Evolutionary conservation across 2,888 invertebrate species (phyloP).

Genomic region (Sepioteuthis lessoniana): DNA sequence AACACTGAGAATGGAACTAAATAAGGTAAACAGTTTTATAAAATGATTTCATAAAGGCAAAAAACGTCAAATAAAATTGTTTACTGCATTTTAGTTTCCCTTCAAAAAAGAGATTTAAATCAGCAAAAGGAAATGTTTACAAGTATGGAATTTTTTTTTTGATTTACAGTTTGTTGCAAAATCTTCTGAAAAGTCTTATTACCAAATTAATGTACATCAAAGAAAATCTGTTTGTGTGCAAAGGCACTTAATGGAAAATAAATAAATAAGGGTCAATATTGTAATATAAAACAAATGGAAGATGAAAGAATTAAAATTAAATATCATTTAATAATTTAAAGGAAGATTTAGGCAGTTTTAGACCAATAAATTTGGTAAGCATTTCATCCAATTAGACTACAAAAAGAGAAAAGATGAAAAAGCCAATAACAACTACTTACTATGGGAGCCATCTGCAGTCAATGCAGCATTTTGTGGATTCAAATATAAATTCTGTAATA

Average conservation of each 20-base stretch:
- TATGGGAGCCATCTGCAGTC: constrained; percentile 92
- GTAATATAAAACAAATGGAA: no score
- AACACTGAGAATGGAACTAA: neutral
- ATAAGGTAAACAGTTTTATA: neutral
- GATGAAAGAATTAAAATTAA: no score
- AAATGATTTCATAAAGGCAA: neutral
- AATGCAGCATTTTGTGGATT: constrained; percentile 99
- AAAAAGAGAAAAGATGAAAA: neutral
- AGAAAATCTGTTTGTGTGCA: no score
- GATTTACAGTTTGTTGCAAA: no score
- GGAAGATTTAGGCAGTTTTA: no score
- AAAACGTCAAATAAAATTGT: neutral
- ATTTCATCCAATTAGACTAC: neutral
- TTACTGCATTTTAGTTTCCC: neutral
- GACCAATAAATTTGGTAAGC: neutral
- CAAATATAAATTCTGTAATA: constrained; percentile 97
- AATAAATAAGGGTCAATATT: no score
- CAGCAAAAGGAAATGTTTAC: no score
- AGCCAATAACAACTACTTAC: constrained; percentile 60
- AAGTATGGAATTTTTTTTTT: no score
- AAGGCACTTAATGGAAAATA: no score
- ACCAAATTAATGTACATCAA: no score
- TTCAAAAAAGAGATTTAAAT: no score
- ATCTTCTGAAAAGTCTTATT: no score
- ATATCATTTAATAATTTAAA: neutral